Evolutionary conservation across 2,797 vertebrate genomes (phyloP).

Genomic region (Pangasius sanitwongsei): DNA sequence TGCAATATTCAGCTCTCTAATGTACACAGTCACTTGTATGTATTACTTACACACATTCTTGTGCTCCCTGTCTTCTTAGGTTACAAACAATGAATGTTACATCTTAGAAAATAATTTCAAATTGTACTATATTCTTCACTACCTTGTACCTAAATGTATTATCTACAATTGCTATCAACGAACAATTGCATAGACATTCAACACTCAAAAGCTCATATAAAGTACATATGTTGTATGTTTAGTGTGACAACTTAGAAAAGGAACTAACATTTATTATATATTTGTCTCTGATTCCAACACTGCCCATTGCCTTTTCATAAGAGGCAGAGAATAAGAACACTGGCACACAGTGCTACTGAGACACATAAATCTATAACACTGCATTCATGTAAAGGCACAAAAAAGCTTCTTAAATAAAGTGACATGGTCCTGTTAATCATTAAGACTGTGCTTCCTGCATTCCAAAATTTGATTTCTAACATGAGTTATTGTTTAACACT

Average conservation of each 20-base stretch:
- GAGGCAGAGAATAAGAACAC: not conserved
- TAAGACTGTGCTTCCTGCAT: conserved; percentile 11
- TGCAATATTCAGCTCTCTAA: conserved; percentile 4
- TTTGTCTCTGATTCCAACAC: not conserved
- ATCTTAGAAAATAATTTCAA: conserved; percentile 9
- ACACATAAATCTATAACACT: conserved; percentile 4
- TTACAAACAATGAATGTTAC: conserved; percentile 4
- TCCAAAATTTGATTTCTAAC: not conserved
- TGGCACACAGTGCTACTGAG: conserved; percentile 6
- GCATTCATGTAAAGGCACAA: conserved; percentile 20
- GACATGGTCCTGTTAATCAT: not conserved
- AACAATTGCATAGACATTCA: conserved; percentile 20
- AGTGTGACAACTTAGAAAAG: conserved; percentile 21
- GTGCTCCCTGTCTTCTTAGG: not conserved
- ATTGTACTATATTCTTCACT: not conserved
- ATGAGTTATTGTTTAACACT: not conserved
- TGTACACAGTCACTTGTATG: not conserved
- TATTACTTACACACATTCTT: not conserved
- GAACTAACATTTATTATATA: not conserved
- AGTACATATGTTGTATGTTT: not conserved
- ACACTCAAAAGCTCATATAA: conserved; percentile 11
- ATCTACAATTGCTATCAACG: not conserved
- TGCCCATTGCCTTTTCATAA: not conserved
- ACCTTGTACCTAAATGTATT: conserved; percentile 15
- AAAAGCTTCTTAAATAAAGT: conserved; percentile 5